phyloP scores from a whole-genome alignment of 2,113 vertebrate genomes.

The Calonectris borealis region DNA sequence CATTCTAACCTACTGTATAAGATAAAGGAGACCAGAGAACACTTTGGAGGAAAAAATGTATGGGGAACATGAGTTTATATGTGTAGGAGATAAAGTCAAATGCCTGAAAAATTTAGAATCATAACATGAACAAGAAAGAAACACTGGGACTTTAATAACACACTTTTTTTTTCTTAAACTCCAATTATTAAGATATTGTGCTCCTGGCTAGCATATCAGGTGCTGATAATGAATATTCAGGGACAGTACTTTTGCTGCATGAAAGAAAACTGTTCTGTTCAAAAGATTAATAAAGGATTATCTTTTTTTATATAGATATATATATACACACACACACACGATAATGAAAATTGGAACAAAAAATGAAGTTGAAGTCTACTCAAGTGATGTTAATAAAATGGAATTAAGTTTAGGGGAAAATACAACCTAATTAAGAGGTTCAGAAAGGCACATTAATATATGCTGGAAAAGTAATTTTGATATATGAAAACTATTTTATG shows the following conservation, averaged over 20 bases:
- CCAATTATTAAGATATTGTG: not conserved
- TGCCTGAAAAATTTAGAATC: not conserved
- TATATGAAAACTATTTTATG: not conserved
- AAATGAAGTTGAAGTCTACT: not conserved
- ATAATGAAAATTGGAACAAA: not conserved
- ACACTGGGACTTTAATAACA: not conserved
- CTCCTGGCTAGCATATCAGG: not conserved
- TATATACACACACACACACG: not conserved
- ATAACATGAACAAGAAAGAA: not conserved
- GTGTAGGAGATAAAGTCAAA: not conserved
- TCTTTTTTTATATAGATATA: not conserved
- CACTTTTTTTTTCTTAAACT: not conserved
- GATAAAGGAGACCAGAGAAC: not conserved
- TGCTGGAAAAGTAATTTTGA: not conserved
- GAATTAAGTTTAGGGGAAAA: not conserved
- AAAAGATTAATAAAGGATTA: slow-evolving; percentile 11
- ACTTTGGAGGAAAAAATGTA: not conserved
- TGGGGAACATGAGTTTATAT: not conserved
- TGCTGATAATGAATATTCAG: not conserved
- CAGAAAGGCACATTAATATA: not conserved
- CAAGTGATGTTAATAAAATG: not conserved
- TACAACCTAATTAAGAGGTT: not conserved
- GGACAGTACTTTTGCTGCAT: not conserved
- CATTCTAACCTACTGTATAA: not conserved
- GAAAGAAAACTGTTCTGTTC: not conserved